Conservation (phyloP, 2,888 invertebrate species). For the Deladenus siricidicola region DNA sequence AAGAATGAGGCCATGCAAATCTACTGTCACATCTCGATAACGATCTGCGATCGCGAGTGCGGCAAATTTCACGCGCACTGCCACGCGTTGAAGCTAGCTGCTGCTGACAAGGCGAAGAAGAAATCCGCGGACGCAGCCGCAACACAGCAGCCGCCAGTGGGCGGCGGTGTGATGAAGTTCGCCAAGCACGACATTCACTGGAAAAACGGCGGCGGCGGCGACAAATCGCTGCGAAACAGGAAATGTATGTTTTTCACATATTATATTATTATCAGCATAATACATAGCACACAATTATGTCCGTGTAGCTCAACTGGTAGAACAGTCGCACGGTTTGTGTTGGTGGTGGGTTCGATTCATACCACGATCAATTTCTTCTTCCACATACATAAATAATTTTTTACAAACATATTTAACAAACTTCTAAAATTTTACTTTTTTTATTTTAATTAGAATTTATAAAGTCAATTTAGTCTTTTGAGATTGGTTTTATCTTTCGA, state of each 20-base stretch:
- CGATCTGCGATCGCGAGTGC: not conserved
- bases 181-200: too few relatives aligned
- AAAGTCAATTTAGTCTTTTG: too few relatives aligned
- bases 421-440: too few relatives aligned
- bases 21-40: not conserved
- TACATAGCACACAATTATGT: too few relatives aligned
- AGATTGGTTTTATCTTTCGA: not conserved
- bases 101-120: not conserved
- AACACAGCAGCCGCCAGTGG: not conserved
- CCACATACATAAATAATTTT: not conserved
- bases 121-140: not conserved
- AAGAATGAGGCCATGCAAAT: not conserved
- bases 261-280: too few relatives aligned
- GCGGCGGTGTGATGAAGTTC: not conserved
- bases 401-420: too few relatives aligned
- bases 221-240: not conserved
- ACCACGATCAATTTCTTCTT: too few relatives aligned
- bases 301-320: too few relatives aligned
- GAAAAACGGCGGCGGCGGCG: too few relatives aligned
- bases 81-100: not conserved
- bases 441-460: too few relatives aligned
- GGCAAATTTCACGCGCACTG: conserved; percentile 1
- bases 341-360: not conserved
- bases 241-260: too few relatives aligned
- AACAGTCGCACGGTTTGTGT: too few relatives aligned